These are phyloP conservation scores for Candoia aspera DNA, from an alignment of 2,113 vertebrate genomes.

Conservation along the genomic window DNA sequence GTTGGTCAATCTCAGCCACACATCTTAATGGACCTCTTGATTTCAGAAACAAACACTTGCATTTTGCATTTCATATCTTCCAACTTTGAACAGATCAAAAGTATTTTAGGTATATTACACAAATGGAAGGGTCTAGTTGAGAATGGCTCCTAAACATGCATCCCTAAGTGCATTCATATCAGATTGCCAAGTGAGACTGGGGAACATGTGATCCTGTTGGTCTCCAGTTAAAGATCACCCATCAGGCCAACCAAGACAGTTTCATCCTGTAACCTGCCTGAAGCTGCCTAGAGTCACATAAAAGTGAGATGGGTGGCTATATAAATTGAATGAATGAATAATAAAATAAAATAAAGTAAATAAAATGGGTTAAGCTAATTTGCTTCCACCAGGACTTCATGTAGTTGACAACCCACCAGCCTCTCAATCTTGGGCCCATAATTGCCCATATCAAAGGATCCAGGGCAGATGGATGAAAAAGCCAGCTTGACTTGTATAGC, in stretches of 20 bases:
- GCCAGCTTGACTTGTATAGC: neutral
- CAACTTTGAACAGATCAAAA: constrained; percentile 54
- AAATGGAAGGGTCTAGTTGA: constrained; percentile 25
- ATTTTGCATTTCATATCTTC: constrained; percentile 53
- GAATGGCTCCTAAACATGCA: neutral
- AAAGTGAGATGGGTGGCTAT: neutral
- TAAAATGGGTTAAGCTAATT: neutral
- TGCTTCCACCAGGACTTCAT: neutral
- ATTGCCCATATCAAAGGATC: neutral
- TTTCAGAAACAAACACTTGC: constrained; percentile 22
- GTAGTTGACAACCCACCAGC: neutral
- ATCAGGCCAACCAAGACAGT: neutral
- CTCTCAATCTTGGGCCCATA: neutral
- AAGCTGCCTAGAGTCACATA: neutral
- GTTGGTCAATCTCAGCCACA: neutral
- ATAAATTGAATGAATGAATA: neutral
- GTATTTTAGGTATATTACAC: constrained; percentile 35
- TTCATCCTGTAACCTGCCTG: neutral
- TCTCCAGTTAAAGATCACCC: neutral
- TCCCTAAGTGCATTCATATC: neutral
- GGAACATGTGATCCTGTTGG: neutral
- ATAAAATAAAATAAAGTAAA: neutral
- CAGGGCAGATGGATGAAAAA: neutral
- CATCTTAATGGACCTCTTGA: constrained; percentile 19
- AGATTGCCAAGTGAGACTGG: neutral